A percentile compares a stretch with the other conserved stretches of the same genome.
phyloP scores from a whole-genome alignment of 53 echinoderm and acorn worm species.

The Echinometra lucunter region DNA sequence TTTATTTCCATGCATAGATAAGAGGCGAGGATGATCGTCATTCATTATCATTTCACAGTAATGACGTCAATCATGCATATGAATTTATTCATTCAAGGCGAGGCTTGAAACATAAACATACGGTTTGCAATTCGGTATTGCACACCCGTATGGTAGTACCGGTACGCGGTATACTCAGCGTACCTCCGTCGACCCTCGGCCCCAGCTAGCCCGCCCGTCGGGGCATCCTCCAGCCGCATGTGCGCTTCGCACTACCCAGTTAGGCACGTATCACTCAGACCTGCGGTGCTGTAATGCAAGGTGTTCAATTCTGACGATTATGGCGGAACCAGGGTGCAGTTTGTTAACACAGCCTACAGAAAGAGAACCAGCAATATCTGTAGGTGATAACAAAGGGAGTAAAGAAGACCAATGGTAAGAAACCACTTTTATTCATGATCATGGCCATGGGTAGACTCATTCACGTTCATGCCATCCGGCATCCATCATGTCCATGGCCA shows the following conservation, averaged over 20 bases:
- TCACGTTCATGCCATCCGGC: too few relatives aligned
- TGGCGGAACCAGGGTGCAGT: neutral
- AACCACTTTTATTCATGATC: neutral
- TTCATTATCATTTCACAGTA: neutral
- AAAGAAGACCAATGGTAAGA: neutral
- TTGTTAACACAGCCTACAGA: neutral
- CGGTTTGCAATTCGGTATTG: neutral
- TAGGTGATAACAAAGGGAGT: neutral
- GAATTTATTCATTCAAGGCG: neutral
- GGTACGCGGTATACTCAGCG: too few relatives aligned
- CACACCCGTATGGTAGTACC: too few relatives aligned
- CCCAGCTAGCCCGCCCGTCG: neutral
- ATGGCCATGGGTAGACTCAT: too few relatives aligned
- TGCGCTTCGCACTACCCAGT: neutral
- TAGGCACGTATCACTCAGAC: neutral
- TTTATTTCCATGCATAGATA: too few relatives aligned
- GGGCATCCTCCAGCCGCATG: neutral
- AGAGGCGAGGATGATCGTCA: too few relatives aligned
- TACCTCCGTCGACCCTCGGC: too few relatives aligned
- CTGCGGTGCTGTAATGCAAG: neutral
- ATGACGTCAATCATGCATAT: constrained; percentile 40
- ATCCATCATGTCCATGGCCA: too few relatives aligned
- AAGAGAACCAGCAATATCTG: neutral
- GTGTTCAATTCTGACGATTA: neutral
- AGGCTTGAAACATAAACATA: neutral